Evolutionary conservation across 1,140 invertebrate genomes (phyloP), one percentile per base, ranked within the genome.

Genomic region (Globodera rostochiensis): DNA sequence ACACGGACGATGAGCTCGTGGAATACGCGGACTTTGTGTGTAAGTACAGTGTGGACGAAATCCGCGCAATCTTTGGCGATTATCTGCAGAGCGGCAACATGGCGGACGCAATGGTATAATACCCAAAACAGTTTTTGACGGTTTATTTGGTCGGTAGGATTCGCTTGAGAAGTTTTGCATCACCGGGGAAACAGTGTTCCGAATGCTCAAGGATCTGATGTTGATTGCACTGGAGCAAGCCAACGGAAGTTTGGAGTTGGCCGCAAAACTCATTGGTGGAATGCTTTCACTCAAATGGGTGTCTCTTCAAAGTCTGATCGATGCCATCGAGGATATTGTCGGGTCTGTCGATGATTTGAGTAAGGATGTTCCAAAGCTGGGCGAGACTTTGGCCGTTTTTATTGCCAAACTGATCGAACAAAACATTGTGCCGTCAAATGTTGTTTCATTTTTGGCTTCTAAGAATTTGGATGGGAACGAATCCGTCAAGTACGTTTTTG

Each of bases 11-110:
- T 50, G 75, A 86, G 21, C 77, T 79, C 47, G 85, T 83, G 21
- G 85, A 87, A 36, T 85, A 85, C 53, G 69, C 67, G 19, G 86
- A 86, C 25, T 79, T 66, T 46, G 83, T 86, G 25, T 83, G 83
- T 45, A 80, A 77, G 46, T 86, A 85, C 13, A 84, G 83, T 57
- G 86, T 81, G 49, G 45, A 77, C 7, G 83, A 87, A 69, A 87
- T 85, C 77, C 76, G 83, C 19, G 64, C 57, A 6, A 81, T 81
- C 13, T 66, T 84, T 13, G 19, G 50, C 36, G 83, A 84, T 57
- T 84, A 84, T 71, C 25, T 84, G 13, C 46, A 70, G 19, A 84
- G 84, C 60, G 83, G 83, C 50, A 80, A 84, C 66, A 80, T 67
- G 13, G 77, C 49, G 36, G 83, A 84, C 19, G 77, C 84, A 49